These are phyloP conservation scores for Crepidodera aurea DNA, from an alignment of 2,888 invertebrate genomes.

Conservation along the genomic window DNA sequence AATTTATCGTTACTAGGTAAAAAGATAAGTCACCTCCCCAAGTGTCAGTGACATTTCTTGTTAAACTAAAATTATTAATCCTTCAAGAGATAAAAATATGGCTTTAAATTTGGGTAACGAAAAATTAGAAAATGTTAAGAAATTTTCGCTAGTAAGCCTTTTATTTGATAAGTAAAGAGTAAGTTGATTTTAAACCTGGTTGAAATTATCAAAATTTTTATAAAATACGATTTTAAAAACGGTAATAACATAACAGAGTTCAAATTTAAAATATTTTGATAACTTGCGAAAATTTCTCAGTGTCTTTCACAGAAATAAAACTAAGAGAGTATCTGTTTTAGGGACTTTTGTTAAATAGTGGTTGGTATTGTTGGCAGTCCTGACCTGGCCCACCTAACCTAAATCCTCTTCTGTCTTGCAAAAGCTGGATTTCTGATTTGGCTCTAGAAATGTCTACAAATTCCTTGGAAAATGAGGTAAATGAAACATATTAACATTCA, in stretches of 20 bases:
- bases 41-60: slow-evolving; percentile 3
- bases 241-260: too few species aligned
- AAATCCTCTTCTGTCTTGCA: slow-evolving; percentile 32
- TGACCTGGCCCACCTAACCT: slow-evolving; percentile 28
- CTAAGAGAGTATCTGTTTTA: too few species aligned
- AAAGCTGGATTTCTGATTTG: slow-evolving; percentile 47
- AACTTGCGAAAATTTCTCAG: too few species aligned
- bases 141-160: too few species aligned
- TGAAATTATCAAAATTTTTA: neutral
- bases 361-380: slow-evolving; percentile 8
- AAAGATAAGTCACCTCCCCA: neutral
- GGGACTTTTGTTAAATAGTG: neutral
- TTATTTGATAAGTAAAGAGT: too few species aligned
- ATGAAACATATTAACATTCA: neutral
- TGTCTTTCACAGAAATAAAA: too few species aligned
- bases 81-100: neutral
- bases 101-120: slow-evolving; percentile 1
- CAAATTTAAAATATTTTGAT: too few species aligned
- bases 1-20: slow-evolving; percentile 1
- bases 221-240: neutral
- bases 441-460: slow-evolving; percentile 56
- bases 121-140: neutral
- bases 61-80: slow-evolving; percentile 4
- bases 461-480: slow-evolving; percentile 58
- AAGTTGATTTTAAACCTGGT: neutral